These are phyloP conservation scores for Trypoxylon attenuatum DNA, from an alignment of 2,888 invertebrate genomes.

Conservation along the genomic window DNA sequence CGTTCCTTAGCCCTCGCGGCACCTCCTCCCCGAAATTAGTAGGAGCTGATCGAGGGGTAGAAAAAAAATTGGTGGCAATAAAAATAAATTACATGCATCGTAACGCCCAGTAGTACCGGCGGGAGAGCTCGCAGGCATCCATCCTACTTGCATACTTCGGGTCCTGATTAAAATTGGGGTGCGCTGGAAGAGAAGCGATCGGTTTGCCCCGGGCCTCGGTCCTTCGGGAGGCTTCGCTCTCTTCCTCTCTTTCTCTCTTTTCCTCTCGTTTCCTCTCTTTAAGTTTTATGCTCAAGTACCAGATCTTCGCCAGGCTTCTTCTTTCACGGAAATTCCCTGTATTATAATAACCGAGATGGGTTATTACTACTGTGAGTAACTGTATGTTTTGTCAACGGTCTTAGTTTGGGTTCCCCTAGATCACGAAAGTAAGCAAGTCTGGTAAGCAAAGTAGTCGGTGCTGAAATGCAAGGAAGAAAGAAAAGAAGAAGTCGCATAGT, in stretches of 20 bases:
- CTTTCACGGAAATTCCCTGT: too few species aligned
- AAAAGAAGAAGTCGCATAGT: too few species aligned
- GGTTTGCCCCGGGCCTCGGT: constrained; percentile 60
- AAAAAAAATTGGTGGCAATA: constrained; percentile 74
- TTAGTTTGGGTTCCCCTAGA: too few species aligned
- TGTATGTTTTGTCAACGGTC: too few species aligned
- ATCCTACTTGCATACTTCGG: constrained; percentile 72
- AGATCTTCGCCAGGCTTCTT: too few species aligned
- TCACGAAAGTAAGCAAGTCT: too few species aligned
- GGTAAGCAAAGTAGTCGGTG: too few species aligned
- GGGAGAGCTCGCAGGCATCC: constrained; percentile 69
- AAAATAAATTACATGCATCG: constrained; percentile 75
- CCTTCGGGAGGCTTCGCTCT: constrained; percentile 42
- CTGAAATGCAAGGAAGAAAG: too few species aligned
- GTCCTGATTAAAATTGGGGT: constrained; percentile 75
- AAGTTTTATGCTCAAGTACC: too few species aligned
- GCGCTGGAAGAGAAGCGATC: constrained; percentile 67
- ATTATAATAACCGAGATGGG: too few species aligned
- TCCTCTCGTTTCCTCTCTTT: background rate
- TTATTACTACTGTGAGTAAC: too few species aligned
- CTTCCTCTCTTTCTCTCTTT: background rate
- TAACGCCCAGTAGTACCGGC: constrained; percentile 69
- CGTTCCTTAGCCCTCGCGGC: constrained; percentile 6
- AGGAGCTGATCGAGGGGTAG: constrained; percentile 72
- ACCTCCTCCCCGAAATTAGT: constrained; percentile 69